Percentiles rank a stretch among this genome's conserved stretches.
phyloP scores from a whole-genome alignment of 2,888 invertebrate genomes.

The Melolontha melolontha region DNA sequence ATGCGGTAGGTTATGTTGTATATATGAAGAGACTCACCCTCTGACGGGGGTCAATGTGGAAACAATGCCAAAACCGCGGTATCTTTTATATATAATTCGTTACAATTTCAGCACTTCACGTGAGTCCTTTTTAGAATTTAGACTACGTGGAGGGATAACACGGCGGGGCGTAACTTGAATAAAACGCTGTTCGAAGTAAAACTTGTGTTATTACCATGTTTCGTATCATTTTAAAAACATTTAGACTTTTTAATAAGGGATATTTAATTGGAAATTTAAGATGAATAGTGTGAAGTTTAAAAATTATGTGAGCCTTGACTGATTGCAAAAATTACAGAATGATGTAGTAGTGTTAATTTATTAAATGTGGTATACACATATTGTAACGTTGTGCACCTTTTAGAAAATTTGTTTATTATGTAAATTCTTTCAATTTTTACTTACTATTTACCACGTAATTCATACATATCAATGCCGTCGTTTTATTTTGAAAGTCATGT shows the following conservation, averaged over 20 bases:
- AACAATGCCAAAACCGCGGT: constrained; percentile 46
- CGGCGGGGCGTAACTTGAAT: constrained; percentile 30
- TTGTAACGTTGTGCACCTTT: too few species aligned
- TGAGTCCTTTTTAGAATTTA: constrained; percentile 45
- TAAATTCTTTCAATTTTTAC: too few species aligned
- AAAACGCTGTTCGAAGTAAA: constrained; percentile 1
- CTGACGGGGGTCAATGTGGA: constrained; percentile 43
- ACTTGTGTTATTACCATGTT: constrained; percentile 15
- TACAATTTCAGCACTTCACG: constrained; percentile 51
- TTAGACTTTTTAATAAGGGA: constrained; percentile 7
- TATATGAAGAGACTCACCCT: constrained; percentile 45
- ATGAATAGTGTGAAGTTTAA: neutral
- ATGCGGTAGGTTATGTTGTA: constrained; percentile 49
- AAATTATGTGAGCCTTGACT: neutral
- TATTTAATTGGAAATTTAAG: constrained; percentile 7
- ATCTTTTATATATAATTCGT: constrained; percentile 51
- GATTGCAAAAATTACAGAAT: neutral
- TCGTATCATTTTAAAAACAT: constrained; percentile 5
- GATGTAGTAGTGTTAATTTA: too few species aligned
- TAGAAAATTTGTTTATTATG: too few species aligned
- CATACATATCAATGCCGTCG: too few species aligned
- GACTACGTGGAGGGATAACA: constrained; percentile 34
- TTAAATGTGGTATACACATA: too few species aligned
- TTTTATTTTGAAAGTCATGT: too few species aligned
- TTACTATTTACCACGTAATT: too few species aligned